Conservation (phyloP, 2,797 vertebrate species). For the Pristis pectinata region DNA sequence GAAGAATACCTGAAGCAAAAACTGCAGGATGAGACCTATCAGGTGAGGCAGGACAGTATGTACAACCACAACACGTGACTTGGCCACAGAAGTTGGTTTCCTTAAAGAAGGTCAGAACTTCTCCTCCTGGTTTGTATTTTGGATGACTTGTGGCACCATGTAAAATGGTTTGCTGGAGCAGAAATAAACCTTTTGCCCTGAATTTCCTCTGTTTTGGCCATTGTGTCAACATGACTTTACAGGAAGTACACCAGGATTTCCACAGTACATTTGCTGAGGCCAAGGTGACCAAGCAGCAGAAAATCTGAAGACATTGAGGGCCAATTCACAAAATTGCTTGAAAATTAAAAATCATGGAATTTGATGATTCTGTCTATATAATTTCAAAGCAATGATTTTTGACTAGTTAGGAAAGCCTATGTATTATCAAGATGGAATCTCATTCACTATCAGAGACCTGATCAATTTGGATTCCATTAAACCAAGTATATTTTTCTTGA, state of each 20-base stretch:
- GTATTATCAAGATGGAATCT: background rate
- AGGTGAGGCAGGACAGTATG: constrained; percentile 60
- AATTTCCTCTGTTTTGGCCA: background rate
- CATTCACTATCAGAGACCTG: background rate
- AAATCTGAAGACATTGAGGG: background rate
- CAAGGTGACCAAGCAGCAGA: background rate
- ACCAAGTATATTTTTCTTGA: background rate
- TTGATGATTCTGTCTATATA: background rate
- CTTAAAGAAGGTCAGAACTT: background rate
- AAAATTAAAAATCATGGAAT: background rate
- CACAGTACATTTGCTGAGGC: background rate
- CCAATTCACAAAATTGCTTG: background rate
- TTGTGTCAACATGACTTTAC: background rate
- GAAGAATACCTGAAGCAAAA: constrained; percentile 84
- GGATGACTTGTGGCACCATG: background rate
- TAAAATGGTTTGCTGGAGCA: background rate
- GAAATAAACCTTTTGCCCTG: background rate
- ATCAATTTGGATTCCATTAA: background rate
- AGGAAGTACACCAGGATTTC: background rate
- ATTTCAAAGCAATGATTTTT: background rate
- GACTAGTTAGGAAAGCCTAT: background rate
- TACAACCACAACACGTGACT: background rate
- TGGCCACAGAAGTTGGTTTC: background rate
- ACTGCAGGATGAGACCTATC: constrained; percentile 77
- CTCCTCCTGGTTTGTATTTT: background rate